phyloP scores from a whole-genome alignment of 2,797 vertebrate species.

The Sebastes iracundus region DNA sequence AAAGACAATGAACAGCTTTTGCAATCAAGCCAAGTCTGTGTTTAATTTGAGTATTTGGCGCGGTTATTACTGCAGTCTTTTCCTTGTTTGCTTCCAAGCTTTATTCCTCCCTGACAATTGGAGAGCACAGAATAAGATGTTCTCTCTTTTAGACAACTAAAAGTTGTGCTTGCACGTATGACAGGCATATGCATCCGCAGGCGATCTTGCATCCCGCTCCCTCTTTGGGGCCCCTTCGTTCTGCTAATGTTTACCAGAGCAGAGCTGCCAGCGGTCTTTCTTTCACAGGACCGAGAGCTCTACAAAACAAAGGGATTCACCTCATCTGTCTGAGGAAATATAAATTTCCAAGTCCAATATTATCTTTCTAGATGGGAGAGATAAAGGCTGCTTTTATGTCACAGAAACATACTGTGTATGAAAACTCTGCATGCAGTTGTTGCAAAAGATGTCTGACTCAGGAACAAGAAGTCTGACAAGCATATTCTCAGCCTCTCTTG shows the following conservation, averaged over 20 bases:
- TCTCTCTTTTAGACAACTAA: not conserved
- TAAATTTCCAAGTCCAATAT: slow-evolving; percentile 42
- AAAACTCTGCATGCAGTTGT: slow-evolving; percentile 14
- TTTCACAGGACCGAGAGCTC: slow-evolving; percentile 39
- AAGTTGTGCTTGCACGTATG: slow-evolving; percentile 12
- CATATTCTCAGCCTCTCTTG: not conserved
- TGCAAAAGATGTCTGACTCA: slow-evolving; percentile 18
- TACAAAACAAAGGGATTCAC: slow-evolving; percentile 57
- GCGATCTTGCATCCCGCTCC: slow-evolving; percentile 40
- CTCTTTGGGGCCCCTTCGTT: slow-evolving; percentile 68
- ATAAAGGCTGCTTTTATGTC: slow-evolving; percentile 38
- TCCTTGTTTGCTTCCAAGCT: slow-evolving; percentile 52
- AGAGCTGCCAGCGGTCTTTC: slow-evolving; percentile 57
- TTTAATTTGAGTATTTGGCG: slow-evolving; percentile 60
- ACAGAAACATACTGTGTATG: slow-evolving; percentile 4
- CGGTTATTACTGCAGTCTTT: slow-evolving; percentile 36
- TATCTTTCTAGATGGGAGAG: slow-evolving; percentile 35
- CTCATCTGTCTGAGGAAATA: slow-evolving; percentile 36
- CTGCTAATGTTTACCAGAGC: slow-evolving; percentile 80
- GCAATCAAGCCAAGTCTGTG: slow-evolving; percentile 40
- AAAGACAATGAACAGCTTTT: slow-evolving; percentile 45
- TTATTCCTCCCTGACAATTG: slow-evolving; percentile 61
- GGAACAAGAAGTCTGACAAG: not conserved
- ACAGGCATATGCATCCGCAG: slow-evolving; percentile 41
- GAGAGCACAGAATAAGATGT: slow-evolving; percentile 25